Evolutionary conservation across 2,888 invertebrate species (phyloP).

Genomic region (Polymixis flavicincta): DNA sequence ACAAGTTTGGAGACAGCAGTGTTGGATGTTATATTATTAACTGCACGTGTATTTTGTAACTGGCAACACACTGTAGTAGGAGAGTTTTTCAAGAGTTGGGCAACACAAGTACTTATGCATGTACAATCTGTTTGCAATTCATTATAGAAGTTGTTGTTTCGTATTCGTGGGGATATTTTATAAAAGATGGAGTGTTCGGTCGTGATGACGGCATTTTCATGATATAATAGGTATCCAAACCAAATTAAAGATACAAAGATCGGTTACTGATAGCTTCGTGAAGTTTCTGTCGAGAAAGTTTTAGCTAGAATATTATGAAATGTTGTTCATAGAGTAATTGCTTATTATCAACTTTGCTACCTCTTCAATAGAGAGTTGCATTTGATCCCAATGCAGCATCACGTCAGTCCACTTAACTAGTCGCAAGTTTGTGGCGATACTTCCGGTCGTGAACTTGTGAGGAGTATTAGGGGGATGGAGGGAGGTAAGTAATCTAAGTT

Average conservation of each 20-base stretch:
- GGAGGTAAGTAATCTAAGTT: conserved; percentile 49
- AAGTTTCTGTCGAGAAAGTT: conserved; percentile 9
- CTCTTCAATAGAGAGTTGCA: conserved; percentile 8
- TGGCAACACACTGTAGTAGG: conserved; percentile 30
- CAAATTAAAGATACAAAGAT: background rate
- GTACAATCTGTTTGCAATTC: conserved; percentile 23
- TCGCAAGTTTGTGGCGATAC: conserved; percentile 10
- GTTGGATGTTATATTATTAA: conserved; percentile 26
- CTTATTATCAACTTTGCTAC: background rate
- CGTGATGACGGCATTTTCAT: background rate
- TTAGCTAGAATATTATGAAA: background rate
- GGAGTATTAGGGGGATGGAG: background rate
- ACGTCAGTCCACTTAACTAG: conserved; percentile 14
- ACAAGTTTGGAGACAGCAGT: conserved; percentile 44
- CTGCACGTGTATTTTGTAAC: conserved; percentile 39
- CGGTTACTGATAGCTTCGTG: background rate
- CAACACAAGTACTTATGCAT: conserved; percentile 8
- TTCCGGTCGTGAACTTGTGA: background rate
- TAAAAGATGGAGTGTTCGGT: background rate
- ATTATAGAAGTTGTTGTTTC: background rate
- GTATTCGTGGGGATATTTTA: background rate
- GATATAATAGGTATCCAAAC: background rate
- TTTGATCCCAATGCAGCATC: conserved; percentile 1
- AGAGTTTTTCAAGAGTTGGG: conserved; percentile 31
- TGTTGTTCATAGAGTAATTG: background rate